Conservation (phyloP, 2,888 invertebrate species). For the Maniola hyperantus region DNA sequence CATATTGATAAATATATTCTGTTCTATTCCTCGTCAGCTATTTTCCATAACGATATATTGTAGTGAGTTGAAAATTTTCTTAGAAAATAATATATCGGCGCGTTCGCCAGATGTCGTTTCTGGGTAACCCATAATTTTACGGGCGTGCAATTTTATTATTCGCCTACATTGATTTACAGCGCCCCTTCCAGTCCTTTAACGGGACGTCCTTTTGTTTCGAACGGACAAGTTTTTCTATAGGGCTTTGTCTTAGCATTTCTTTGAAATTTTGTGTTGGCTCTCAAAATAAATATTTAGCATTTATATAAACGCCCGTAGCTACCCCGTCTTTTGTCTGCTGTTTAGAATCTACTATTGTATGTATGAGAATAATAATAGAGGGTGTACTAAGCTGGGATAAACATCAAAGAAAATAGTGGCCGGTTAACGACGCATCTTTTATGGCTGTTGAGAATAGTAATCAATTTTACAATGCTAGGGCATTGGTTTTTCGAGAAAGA, state of each 20-base stretch:
- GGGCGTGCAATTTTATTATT: conserved; percentile 57
- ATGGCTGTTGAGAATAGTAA: conserved; percentile 19
- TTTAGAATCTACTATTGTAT: conserved; percentile 43
- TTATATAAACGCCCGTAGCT: conserved; percentile 50
- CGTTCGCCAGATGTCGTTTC: conserved; percentile 39
- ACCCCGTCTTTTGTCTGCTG: conserved; percentile 54
- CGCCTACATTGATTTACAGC: conserved; percentile 63
- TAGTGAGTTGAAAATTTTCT: background rate
- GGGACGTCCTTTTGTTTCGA: conserved; percentile 72
- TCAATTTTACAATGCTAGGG: conserved; percentile 27
- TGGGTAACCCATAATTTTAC: conserved; percentile 33
- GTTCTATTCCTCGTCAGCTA: background rate
- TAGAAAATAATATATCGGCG: conserved; percentile 12
- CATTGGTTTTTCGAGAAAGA: conserved; percentile 18
- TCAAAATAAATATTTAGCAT: conserved; percentile 72
- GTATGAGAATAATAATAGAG: conserved; percentile 32
- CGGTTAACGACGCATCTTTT: conserved; percentile 33
- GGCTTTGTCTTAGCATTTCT: conserved; percentile 69
- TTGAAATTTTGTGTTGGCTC: conserved; percentile 57
- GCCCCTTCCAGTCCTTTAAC: conserved; percentile 56
- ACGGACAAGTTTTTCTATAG: conserved; percentile 68
- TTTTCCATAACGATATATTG: background rate
- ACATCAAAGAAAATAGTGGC: conserved; percentile 33
- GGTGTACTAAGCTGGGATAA: conserved; percentile 25
- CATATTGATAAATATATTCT: background rate